A percentile compares a stretch with the other conserved stretches of the same genome.
Conservation (phyloP, 2,888 invertebrate species). For the Drosophila conformis region DNA sequence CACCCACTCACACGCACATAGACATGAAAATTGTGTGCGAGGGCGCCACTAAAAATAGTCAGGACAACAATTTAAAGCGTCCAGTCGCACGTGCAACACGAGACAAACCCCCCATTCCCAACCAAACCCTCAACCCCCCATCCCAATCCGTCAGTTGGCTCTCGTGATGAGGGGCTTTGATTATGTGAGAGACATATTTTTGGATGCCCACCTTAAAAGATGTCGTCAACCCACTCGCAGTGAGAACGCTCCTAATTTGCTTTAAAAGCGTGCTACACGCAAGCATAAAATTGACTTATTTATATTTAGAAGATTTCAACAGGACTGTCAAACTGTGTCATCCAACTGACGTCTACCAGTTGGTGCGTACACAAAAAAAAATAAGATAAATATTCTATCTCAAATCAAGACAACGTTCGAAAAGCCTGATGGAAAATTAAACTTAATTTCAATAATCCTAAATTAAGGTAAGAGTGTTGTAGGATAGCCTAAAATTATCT, state of each 20-base stretch:
- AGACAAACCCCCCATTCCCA: constrained; percentile 20
- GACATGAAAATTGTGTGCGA: constrained; percentile 2
- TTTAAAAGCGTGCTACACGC: constrained; percentile 9
- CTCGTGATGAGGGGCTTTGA: constrained; percentile 13
- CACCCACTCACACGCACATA: neutral
- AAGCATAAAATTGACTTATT: constrained; percentile 2
- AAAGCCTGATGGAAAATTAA: neutral
- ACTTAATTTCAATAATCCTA: neutral
- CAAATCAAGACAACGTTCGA: neutral
- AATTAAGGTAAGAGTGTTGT: neutral
- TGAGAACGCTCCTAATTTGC: constrained; percentile 13
- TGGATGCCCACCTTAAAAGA: constrained; percentile 19
- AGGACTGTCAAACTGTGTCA: constrained; percentile 9
- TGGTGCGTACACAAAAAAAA: neutral
- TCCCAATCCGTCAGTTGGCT: neutral
- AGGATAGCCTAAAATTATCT: neutral
- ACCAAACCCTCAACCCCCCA: neutral
- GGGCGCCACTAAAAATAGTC: constrained; percentile 40
- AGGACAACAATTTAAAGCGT: constrained; percentile 31
- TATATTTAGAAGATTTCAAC: constrained; percentile 24
- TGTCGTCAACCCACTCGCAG: constrained; percentile 10
- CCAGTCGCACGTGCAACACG: constrained; percentile 52
- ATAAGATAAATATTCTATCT: neutral
- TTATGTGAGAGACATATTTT: constrained; percentile 38
- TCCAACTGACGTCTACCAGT: neutral